phyloP scores from a whole-genome alignment of 2,888 invertebrate species.

The Lepidochrysops patricia region DNA sequence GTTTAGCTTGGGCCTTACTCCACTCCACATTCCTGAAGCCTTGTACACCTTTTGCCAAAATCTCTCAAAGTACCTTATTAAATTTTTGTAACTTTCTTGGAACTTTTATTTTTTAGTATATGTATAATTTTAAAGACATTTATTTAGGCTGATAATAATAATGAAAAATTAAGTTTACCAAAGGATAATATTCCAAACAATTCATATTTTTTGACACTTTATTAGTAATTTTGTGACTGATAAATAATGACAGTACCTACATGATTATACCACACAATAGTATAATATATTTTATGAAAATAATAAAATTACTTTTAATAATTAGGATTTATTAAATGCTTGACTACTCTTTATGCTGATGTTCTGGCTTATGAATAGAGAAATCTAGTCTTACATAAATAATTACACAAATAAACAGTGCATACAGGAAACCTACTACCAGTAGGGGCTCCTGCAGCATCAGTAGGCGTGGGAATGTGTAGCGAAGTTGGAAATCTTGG shows the following conservation, averaged over 20 bases:
- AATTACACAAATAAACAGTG: conserved; percentile 93
- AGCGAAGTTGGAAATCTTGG: conserved; percentile 92
- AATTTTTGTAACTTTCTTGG: neutral
- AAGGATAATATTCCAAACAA: neutral
- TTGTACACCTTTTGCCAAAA: neutral
- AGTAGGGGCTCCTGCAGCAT: conserved; percentile 96
- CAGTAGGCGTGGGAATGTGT: conserved; percentile 87
- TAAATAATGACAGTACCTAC: neutral
- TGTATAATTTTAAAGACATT: neutral
- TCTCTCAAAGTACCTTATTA: neutral
- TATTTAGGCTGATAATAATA: no score
- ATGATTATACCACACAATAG: neutral
- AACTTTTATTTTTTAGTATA: neutral
- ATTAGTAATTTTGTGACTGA: neutral
- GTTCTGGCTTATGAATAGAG: conserved; percentile 86
- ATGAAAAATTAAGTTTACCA: no score
- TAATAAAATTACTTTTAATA: neutral
- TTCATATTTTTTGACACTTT: neutral
- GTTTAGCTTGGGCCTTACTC: no score
- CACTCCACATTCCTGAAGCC: neutral
- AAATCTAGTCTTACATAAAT: conserved; percentile 97
- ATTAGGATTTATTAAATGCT: neutral
- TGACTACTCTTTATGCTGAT: conserved; percentile 68
- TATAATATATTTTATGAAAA: neutral
- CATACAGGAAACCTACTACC: conserved; percentile 89